A percentile compares a stretch with the other conserved stretches of the same genome.
phyloP scores from a whole-genome alignment of 2,113 vertebrate species.

The Oriolus oriolus region DNA sequence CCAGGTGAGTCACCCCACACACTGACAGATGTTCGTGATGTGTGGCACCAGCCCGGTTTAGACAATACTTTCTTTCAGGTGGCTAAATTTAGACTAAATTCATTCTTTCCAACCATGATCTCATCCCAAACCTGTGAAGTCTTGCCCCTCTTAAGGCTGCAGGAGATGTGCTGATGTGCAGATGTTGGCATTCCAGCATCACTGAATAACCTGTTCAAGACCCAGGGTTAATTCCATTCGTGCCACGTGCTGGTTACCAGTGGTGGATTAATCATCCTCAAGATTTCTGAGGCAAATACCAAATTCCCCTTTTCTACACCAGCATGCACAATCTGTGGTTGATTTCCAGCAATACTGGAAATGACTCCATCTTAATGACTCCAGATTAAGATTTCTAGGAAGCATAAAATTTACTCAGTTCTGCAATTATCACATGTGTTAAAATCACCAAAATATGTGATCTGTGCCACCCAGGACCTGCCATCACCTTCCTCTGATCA shows the following conservation, averaged over 20 bases:
- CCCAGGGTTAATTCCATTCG: neutral
- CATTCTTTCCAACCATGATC: neutral
- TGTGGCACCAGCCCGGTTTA: neutral
- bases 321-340: neutral
- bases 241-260: neutral
- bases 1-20: neutral
- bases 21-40: neutral
- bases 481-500: neutral
- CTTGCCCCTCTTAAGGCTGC: neutral
- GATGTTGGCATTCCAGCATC: neutral
- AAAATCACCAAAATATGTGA: neutral
- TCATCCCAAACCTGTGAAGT: slow-evolving; percentile 30
- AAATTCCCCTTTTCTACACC: neutral
- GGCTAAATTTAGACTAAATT: slow-evolving; percentile 37
- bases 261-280: neutral
- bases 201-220: neutral
- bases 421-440: neutral
- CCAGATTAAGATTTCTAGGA: neutral
- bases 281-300: neutral
- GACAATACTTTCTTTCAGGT: neutral
- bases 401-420: neutral
- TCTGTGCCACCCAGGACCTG: neutral
- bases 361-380: neutral
- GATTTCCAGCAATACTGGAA: neutral
- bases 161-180: neutral